These are phyloP conservation scores for Meriones unguiculatus DNA, from an alignment of 2,113 vertebrate species.

Conservation along the genomic window DNA sequence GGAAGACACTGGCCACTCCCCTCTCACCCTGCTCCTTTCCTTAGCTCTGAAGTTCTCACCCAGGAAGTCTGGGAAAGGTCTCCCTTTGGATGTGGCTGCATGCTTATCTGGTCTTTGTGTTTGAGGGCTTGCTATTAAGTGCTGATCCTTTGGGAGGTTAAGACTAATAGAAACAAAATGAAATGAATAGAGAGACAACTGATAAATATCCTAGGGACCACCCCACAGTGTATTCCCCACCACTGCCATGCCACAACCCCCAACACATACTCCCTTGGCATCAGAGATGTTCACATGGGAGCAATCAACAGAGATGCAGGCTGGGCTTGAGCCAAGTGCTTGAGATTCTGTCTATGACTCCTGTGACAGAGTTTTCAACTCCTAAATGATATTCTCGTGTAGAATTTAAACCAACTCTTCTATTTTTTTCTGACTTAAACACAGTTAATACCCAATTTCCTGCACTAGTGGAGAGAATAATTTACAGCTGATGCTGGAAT, in stretches of 20 bases:
- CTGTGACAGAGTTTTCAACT: background rate
- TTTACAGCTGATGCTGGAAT: slow-evolving; percentile 63
- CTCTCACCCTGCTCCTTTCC: background rate
- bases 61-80: background rate
- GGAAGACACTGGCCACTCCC: background rate
- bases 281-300: background rate
- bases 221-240: no score
- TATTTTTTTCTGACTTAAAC: slow-evolving; percentile 48
- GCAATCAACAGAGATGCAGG: background rate
- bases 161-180: background rate
- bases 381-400: slow-evolving; percentile 35
- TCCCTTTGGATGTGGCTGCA: background rate
- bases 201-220: background rate
- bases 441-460: slow-evolving; percentile 74
- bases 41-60: background rate
- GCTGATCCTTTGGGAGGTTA: background rate
- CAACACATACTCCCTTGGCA: background rate
- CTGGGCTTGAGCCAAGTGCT: background rate
- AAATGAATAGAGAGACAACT: background rate
- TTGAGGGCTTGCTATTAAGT: background rate
- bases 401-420: slow-evolving; percentile 64
- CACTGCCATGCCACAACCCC: rapidly evolving
- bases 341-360: background rate
- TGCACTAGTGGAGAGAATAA: slow-evolving; percentile 79
- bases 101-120: background rate